Base-by-base conservation (phyloP, 2,113 vertebrate genomes). In the Gopherus evgoodei region DNA sequence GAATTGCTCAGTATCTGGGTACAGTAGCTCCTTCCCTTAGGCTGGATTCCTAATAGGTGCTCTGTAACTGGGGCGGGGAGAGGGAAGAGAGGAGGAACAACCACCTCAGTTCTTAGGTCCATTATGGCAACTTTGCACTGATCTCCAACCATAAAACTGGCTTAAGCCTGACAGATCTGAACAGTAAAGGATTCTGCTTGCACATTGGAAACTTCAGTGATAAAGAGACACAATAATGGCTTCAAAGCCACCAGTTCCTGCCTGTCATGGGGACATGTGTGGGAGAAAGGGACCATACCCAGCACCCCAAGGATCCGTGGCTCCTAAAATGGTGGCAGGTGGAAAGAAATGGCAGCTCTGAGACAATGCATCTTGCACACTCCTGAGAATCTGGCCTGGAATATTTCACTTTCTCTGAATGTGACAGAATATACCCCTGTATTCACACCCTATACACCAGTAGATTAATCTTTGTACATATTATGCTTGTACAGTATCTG, bases 321-420 rank as follows among this genome's bases (percentile, higher is more conserved):
- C 69, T 86, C 65, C 54, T 90, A 90, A 90, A 96, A 94, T 97
- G 93, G 95, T 96, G 94, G 94, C 96, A 2, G 0, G 12, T 79
- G 85, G 93, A 92, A 90, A 81, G 27, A 54, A 49, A 10, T 95
- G 95, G 95, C 95, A 94, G 93, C 78, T n/a, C 93, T 19, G 86
- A 81, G 86, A 81, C 91, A 95, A 75, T 0, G 0, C 93, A 95
- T 91, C 95, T 95, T 97, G 94, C 86, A 56, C 84, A 76, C 88
- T 93, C 90, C 90, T 86, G 87, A 93, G 54, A n/a, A 91, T 86
- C 80, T 88, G 59, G 21, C 53, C 84, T 96, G 52, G 47, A 6
- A 75, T 87, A 82, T n/a, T n/a, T 91, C 85, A 54, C 22, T 54
- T 54, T 54, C 21, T 8, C 54, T 9, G 21, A 54, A 9, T 54